Conservation (phyloP, 2,888 invertebrate species). For the Mythimna albipuncta region DNA sequence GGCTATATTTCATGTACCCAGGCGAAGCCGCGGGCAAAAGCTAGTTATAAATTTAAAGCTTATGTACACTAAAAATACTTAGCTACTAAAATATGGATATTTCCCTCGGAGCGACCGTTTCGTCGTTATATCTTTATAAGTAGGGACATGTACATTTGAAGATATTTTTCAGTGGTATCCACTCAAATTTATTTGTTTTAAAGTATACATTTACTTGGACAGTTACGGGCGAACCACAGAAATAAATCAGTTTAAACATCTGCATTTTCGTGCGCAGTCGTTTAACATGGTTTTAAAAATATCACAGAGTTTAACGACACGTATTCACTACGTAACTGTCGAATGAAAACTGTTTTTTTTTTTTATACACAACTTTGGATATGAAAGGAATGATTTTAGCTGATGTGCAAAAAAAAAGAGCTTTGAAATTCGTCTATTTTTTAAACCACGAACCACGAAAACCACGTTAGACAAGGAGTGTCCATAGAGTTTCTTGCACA, state of each 20-base stretch:
- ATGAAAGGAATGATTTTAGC: constrained; percentile 2
- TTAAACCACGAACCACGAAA: no score
- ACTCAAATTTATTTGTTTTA: not conserved
- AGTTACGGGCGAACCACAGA: constrained; percentile 8
- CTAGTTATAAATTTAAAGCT: no score
- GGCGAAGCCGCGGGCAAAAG: no score
- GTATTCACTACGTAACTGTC: constrained; percentile 9
- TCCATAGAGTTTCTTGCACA: no score
- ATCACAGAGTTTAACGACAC: constrained; percentile 15
- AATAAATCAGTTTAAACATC: constrained; percentile 42
- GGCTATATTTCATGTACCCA: no score
- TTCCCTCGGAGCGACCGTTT: not conserved
- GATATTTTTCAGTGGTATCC: not conserved
- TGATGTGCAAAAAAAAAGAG: no score
- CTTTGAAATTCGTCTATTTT: no score
- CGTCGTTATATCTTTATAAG: no score
- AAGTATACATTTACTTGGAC: constrained; percentile 2
- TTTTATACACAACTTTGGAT: constrained; percentile 1
- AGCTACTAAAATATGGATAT: not conserved
- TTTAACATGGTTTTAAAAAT: constrained; percentile 32
- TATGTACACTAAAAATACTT: not conserved
- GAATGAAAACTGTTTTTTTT: not conserved
- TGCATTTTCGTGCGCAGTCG: constrained; percentile 25
- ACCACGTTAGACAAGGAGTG: no score
- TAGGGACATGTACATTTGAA: not conserved